These are phyloP conservation scores for Chloropsis hardwickii DNA, from an alignment of 2,113 vertebrate genomes.

Conservation along the genomic window DNA sequence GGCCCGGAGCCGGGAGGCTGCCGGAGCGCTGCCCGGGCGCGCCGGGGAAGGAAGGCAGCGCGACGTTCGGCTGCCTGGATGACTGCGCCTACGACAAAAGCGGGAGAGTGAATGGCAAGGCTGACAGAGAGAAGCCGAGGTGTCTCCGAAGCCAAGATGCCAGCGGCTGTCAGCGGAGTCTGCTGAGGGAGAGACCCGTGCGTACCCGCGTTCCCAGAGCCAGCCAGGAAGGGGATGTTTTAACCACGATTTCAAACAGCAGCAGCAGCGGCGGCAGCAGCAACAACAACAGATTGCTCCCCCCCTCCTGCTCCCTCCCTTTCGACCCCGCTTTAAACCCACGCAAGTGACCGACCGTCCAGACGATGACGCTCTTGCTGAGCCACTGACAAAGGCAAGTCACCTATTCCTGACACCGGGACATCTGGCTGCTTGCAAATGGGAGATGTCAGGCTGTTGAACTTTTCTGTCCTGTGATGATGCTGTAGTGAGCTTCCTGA, in stretches of 20 bases:
- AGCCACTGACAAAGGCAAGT: not conserved
- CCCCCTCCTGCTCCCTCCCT: not conserved
- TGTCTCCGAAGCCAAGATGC: conserved; percentile 7
- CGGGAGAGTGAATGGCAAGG: conserved; percentile 29
- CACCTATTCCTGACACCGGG: not conserved
- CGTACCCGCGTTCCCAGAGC: not conserved
- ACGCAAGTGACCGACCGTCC: not conserved
- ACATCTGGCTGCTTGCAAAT: not conserved
- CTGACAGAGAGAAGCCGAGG: not conserved
- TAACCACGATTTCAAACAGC: not conserved
- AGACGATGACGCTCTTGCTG: not conserved
- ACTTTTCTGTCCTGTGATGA: conserved; percentile 18
- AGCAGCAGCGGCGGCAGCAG: not conserved
- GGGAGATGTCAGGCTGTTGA: not conserved
- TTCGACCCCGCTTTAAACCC: conserved; percentile 5
- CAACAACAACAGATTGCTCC: not conserved
- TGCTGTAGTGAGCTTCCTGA: not conserved
- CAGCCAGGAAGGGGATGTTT: not conserved
- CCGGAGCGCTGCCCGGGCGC: not conserved
- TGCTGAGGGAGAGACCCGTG: not conserved
- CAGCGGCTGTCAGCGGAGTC: not conserved
- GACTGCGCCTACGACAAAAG: not conserved
- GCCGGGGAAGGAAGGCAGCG: not conserved
- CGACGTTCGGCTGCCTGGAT: not conserved
- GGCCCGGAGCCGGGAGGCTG: not conserved